phyloP scores from a whole-genome alignment of 2,888 invertebrate genomes.

The Polyommatus iphigenia region DNA sequence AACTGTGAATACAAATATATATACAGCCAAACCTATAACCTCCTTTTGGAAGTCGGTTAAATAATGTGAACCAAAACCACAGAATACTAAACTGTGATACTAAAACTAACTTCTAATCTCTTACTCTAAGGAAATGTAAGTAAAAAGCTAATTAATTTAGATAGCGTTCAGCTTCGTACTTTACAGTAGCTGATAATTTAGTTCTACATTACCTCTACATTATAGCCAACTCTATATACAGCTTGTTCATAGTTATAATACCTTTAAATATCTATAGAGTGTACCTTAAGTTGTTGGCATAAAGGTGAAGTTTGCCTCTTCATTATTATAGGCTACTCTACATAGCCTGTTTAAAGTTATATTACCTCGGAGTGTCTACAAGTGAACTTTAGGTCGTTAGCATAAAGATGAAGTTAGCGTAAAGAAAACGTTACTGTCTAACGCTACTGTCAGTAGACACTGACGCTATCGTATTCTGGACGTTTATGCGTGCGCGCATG shows the following conservation, averaged over 20 bases:
- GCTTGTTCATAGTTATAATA: background rate
- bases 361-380: background rate
- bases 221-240: background rate
- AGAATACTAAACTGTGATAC: background rate
- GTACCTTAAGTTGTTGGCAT: background rate
- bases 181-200: background rate
- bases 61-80: too few relatives aligned
- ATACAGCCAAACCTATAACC: too few relatives aligned
- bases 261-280: background rate
- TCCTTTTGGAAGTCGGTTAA: too few relatives aligned
- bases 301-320: background rate
- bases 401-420: background rate
- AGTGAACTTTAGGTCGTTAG: too few relatives aligned
- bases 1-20: too few relatives aligned
- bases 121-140: background rate
- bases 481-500: too few relatives aligned
- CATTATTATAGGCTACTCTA: background rate
- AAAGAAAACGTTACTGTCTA: background rate
- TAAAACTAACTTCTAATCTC: background rate
- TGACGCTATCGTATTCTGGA: background rate
- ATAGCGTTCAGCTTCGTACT: background rate
- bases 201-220: background rate
- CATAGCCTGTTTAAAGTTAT: background rate
- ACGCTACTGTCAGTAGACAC: background rate
- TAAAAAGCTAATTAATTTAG: slow-evolving; percentile 4